Evolutionary conservation across 53 echinoderm and acorn worm species (phyloP).

Genomic region (Echinometra lucunter): DNA sequence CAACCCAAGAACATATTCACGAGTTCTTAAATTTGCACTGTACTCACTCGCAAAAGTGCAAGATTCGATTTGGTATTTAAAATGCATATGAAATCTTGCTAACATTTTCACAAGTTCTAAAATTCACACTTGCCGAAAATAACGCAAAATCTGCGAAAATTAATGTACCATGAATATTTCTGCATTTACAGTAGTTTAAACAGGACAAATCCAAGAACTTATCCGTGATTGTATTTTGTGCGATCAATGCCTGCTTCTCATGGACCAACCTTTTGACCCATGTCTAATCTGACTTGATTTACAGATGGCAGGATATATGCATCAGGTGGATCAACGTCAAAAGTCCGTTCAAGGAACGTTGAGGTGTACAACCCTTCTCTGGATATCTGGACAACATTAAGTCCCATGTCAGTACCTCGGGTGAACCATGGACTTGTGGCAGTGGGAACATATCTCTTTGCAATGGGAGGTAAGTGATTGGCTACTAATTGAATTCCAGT

Average conservation of each 20-base stretch:
- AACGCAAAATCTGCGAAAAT: no score
- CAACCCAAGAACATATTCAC: no score
- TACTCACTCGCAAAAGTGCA: no score
- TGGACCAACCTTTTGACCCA: neutral
- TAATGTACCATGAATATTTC: no score
- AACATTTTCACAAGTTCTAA: no score
- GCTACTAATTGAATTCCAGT: neutral
- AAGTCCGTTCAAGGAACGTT: slow-evolving; percentile 44
- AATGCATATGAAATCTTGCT: no score
- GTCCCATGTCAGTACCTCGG: slow-evolving; percentile 47
- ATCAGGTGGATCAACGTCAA: slow-evolving; percentile 55
- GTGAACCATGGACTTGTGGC: slow-evolving; percentile 60
- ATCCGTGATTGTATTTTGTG: neutral
- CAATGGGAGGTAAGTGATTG: slow-evolving; percentile 43
- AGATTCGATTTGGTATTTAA: no score
- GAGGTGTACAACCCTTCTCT: slow-evolving; percentile 63
- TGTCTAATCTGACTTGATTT: neutral
- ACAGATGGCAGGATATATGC: slow-evolving; percentile 60
- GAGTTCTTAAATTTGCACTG: no score
- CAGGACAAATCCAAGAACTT: no score
- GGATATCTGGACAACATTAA: slow-evolving; percentile 58
- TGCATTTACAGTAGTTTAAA: no score
- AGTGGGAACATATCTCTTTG: slow-evolving; percentile 45
- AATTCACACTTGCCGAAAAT: no score
- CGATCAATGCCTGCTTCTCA: no score